Conservation (phyloP, 2,797 vertebrate genomes). For the Mormyrops attenuatus region DNA sequence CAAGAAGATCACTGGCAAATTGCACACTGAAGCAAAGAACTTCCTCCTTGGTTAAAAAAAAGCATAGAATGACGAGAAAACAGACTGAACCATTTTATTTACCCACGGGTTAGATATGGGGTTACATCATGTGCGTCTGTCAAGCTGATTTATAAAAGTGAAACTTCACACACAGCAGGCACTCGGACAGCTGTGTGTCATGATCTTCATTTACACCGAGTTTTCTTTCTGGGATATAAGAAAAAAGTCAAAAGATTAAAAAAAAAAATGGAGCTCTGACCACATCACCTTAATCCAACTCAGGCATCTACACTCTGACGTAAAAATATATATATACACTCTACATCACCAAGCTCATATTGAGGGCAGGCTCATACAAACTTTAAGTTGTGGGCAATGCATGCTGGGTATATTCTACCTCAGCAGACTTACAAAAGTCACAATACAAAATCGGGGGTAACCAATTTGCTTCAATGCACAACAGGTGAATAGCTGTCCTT, state of each 20-base stretch:
- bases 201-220: neutral
- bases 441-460: neutral
- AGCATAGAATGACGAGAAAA: neutral
- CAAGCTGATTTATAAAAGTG: neutral
- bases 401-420: neutral
- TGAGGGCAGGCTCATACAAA: neutral
- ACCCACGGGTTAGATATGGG: neutral
- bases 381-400: neutral
- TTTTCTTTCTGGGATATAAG: neutral
- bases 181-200: neutral
- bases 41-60: neutral
- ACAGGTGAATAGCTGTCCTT: neutral
- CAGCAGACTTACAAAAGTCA: neutral
- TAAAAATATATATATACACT: neutral
- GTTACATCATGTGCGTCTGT: neutral
- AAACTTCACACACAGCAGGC: neutral
- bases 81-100: neutral
- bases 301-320: neutral
- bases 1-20: neutral
- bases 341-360: neutral
- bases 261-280: neutral
- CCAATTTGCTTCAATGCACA: neutral
- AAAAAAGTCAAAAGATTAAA: neutral
- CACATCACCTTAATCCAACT: neutral
- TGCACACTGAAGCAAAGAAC: neutral